phyloP scores from a whole-genome alignment of 2,113 vertebrate genomes.

The Jaculus jaculus region DNA sequence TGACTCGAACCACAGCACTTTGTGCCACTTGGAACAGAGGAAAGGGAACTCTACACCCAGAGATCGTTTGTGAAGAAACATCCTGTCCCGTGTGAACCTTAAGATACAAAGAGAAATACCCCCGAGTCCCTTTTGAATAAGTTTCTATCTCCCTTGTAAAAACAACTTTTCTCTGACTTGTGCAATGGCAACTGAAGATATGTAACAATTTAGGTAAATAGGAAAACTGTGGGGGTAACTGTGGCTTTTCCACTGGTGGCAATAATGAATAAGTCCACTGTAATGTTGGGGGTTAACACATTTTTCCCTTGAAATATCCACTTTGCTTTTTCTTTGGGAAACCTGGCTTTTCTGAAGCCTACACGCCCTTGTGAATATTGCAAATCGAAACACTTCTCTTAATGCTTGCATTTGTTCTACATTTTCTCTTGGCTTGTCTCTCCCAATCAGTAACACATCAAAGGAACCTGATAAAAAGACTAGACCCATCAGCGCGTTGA shows the following conservation, averaged over 20 bases:
- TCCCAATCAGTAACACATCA: constrained; percentile 19
- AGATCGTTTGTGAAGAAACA: neutral
- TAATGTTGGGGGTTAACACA: neutral
- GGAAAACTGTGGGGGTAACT: fast-evolving
- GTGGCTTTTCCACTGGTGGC: neutral
- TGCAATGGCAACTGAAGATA: neutral
- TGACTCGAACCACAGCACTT: neutral
- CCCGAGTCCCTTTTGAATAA: neutral
- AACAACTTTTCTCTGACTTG: neutral
- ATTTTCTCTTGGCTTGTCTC: neutral
- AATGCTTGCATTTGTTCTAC: neutral
- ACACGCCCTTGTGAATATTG: neutral
- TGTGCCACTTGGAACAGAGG: neutral
- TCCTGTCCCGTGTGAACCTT: neutral
- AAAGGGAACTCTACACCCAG: neutral
- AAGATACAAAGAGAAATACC: neutral
- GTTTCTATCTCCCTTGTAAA: neutral
- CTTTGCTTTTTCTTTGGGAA: neutral
- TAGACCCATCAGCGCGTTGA: neutral
- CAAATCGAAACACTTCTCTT: neutral
- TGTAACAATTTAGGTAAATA: neutral
- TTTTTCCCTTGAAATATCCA: neutral
- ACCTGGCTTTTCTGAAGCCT: neutral
- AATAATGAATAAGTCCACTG: neutral
- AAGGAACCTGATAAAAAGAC: neutral